A percentile compares a stretch with the other conserved stretches of the same genome.
Conservation (phyloP, 2,797 vertebrate species). For the Sus cebifrons region DNA sequence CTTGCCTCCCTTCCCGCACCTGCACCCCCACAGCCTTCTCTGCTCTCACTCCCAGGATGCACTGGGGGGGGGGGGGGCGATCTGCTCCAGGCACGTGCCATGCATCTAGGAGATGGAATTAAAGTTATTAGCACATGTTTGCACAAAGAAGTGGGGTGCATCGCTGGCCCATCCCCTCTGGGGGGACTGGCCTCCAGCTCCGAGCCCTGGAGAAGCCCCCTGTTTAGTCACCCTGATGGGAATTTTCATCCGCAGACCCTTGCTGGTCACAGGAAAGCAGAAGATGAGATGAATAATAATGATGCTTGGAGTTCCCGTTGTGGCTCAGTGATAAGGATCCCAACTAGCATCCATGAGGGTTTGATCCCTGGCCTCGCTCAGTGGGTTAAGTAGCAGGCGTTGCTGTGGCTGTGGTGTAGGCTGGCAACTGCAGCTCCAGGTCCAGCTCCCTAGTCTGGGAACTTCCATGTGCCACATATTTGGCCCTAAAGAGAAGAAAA, state of each 20-base stretch:
- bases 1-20: not conserved
- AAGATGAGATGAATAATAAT: not conserved
- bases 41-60: no score
- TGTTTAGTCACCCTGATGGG: conserved; percentile 22
- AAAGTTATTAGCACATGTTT: conserved; percentile 67
- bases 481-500: no score
- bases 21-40: not conserved
- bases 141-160: conserved; percentile 71
- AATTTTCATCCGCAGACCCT: not conserved
- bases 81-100: not conserved
- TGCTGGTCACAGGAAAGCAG: not conserved
- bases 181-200: not conserved
- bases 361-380: no score
- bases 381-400: no score
- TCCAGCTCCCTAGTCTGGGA: no score
- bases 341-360: no score
- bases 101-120: not conserved
- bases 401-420: no score
- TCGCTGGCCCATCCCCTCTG: not conserved
- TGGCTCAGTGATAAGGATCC: no score
- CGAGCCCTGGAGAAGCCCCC: not conserved
- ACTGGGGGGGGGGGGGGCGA: not conserved
- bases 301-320: no score
- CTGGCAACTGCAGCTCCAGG: no score
- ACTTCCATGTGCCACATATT: no score